phyloP scores from a whole-genome alignment of 2,888 invertebrate genomes.

The Andrena fulva region DNA sequence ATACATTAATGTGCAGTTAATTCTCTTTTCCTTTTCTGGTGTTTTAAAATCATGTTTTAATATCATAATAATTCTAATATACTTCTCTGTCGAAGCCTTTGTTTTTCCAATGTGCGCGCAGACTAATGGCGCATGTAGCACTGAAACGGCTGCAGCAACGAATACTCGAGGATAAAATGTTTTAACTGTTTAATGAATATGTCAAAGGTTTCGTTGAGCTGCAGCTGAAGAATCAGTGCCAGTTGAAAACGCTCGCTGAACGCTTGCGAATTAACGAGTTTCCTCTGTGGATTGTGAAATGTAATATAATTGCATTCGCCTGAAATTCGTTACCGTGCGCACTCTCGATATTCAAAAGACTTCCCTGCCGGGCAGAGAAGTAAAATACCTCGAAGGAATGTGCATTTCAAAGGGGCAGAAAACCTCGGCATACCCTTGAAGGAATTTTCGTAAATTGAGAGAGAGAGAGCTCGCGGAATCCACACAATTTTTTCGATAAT shows the following conservation, averaged over 20 bases:
- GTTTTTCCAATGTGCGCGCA: too few relatives aligned
- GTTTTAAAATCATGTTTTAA: too few relatives aligned
- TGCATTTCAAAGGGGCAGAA: neutral
- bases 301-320: constrained; percentile 1
- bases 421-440: neutral
- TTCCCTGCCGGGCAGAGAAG: neutral
- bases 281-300: neutral
- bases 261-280: neutral
- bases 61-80: too few relatives aligned
- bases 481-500: neutral
- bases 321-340: neutral
- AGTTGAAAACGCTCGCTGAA: neutral
- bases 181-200: neutral
- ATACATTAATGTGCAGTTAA: too few relatives aligned
- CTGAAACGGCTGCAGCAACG: too few relatives aligned
- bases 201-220: neutral
- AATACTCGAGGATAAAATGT: too few relatives aligned
- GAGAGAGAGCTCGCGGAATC: neutral
- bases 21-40: too few relatives aligned
- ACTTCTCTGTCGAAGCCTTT: too few relatives aligned
- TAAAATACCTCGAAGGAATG: neutral
- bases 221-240: neutral
- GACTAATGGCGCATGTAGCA: too few relatives aligned
- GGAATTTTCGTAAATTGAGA: neutral
- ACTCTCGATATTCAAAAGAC: neutral